A percentile compares a stretch with the other conserved stretches of the same genome.
phyloP scores from a whole-genome alignment of 2,888 invertebrate species.

The Drosophila meridiana region DNA sequence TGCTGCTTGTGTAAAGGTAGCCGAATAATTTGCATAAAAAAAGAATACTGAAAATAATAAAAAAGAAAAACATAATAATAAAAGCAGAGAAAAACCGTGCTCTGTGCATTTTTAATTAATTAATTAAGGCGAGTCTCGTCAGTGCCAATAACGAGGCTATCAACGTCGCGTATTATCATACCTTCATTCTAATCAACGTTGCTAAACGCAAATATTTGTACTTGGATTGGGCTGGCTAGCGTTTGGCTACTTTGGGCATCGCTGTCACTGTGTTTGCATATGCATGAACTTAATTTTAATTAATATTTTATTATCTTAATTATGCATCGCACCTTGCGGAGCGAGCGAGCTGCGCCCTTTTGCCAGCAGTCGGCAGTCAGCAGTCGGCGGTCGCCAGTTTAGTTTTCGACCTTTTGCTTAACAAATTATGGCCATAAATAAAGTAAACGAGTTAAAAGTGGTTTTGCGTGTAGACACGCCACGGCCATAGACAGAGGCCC shows the following conservation, averaged over 20 bases:
- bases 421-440: slow-evolving; percentile 83
- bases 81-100: slow-evolving; percentile 32
- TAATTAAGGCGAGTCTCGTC: slow-evolving; percentile 67
- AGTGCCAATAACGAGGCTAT: slow-evolving; percentile 75
- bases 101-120: slow-evolving; percentile 79
- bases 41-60: slow-evolving; percentile 22
- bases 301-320: slow-evolving; percentile 84
- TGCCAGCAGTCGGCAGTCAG: slow-evolving; percentile 50
- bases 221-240: slow-evolving; percentile 37
- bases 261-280: slow-evolving; percentile 63
- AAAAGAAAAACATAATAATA: slow-evolving; percentile 1
- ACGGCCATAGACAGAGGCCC: slow-evolving; percentile 24
- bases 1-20: slow-evolving; percentile 18
- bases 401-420: slow-evolving; percentile 81
- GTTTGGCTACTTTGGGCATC: slow-evolving; percentile 27
- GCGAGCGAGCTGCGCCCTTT: slow-evolving; percentile 17
- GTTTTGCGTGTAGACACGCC: slow-evolving; percentile 67
- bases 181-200: slow-evolving; percentile 62
- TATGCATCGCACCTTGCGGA: slow-evolving; percentile 82
- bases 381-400: slow-evolving; percentile 57
- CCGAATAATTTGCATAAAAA: slow-evolving; percentile 61
- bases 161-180: slow-evolving; percentile 56
- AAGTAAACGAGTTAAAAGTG: slow-evolving; percentile 82
- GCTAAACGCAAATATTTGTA: slow-evolving; percentile 73
- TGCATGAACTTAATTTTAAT: slow-evolving; percentile 82